Base-by-base conservation (phyloP, 2,888 invertebrate species). In the Chrysolina americana region DNA sequence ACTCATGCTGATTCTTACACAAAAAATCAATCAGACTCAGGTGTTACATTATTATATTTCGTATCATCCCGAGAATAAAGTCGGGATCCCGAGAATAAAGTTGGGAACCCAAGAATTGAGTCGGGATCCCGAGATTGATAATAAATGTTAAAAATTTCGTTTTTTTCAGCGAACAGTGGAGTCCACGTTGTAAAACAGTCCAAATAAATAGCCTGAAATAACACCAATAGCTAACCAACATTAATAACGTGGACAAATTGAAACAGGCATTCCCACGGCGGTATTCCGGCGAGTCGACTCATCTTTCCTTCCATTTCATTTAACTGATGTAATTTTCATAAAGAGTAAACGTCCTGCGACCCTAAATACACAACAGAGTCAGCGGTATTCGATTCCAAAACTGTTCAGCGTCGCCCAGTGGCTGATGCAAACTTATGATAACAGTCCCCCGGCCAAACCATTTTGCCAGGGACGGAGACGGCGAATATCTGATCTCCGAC, bases 361-460 rank as follows among this genome's bases (percentile, higher is more conserved):
- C 59, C 59, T 59, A 36, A n/a, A 59, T 36, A 59, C 15, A 36
- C 36, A 59, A 59, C 59, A 59, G 15, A 28, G 59, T 59, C 28
- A 59, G 59, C 59, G 15, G 28, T 59, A 36, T 59, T 59, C 59
- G 59, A n/a, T 59, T 9, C n/a, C 59, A 6, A 59, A 59, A 28
- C 28, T 59, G 36, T 36, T 59, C 59, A 36, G 23, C 10, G n/a
- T 59, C 59, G 36, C 23, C 36, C 59, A 28, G 36, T 15, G 59
- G n/a, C 59, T 59, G 28, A 23, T 28, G 59, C 6, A n/a, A 15
- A 59, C 23, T 59, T 59, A 59, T 59, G 53, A 53, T 53, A 53
- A 53, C 19, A 19, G 53, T 5, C 53, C 53, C 9, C 21, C 21
- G 23, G 53, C 13, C 23, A 21, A 53, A 19, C 53, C 53, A 53